Percentiles rank a stretch among this genome's conserved stretches.
These are phyloP conservation scores for Trichogramma pretiosum DNA, from an alignment of 1,140 invertebrate species.

Conservation along the genomic window DNA sequence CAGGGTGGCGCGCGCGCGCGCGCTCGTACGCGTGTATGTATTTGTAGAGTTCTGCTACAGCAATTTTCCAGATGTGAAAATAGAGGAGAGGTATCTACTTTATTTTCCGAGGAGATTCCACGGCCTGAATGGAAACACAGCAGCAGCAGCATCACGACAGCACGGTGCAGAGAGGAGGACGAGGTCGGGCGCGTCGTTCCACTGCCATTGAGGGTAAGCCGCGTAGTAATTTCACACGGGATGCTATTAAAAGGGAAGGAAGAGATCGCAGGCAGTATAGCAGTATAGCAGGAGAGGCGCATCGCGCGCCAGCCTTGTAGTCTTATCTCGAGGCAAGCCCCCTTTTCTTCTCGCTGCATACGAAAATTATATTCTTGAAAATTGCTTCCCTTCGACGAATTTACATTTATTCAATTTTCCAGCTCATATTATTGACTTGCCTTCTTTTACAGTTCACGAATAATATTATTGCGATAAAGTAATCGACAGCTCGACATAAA, in stretches of 20 bases:
- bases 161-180: conserved; percentile 8
- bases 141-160: conserved; percentile 33
- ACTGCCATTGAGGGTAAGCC: conserved; percentile 41
- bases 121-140: conserved; percentile 41
- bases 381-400: conserved; percentile 34
- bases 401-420: no score
- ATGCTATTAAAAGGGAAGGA: conserved; percentile 22
- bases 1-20: no score
- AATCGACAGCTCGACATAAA: no score
- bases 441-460: no score
- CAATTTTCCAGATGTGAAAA: conserved; percentile 45
- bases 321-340: conserved; percentile 38
- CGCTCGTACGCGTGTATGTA: no score
- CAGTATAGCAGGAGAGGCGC: conserved; percentile 8
- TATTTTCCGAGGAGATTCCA: conserved; percentile 40
- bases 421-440: no score
- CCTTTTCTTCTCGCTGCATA: conserved; percentile 23
- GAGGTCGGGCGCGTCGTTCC: no score
- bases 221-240: conserved; percentile 46
- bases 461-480: no score
- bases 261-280: conserved; percentile 18
- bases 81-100: conserved; percentile 44
- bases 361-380: conserved; percentile 45
- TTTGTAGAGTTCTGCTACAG: no score
- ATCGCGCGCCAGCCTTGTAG: conserved; percentile 17